These are phyloP conservation scores for Laticauda colubrina DNA, from an alignment of 2,113 vertebrate genomes.

Conservation along the genomic window DNA sequence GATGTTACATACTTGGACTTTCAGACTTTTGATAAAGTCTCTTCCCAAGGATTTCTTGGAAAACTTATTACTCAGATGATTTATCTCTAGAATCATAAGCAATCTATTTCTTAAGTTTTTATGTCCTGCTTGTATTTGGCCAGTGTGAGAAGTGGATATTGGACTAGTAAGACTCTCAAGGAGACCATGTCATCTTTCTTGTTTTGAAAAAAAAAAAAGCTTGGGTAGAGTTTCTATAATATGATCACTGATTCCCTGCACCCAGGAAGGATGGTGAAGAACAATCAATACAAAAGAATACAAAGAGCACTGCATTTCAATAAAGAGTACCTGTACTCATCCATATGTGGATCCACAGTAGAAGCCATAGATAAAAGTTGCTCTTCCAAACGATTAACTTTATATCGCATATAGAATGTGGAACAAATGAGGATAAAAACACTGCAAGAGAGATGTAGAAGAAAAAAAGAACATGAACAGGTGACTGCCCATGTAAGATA, in stretches of 20 bases:
- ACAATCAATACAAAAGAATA: background rate
- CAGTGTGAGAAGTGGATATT: background rate
- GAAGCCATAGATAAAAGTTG: conserved; percentile 75
- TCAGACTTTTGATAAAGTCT: background rate
- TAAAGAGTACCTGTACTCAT: conserved; percentile 73
- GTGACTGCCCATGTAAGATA: background rate
- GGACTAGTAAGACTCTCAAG: background rate
- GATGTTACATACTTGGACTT: background rate
- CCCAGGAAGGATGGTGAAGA: background rate
- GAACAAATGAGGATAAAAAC: conserved; percentile 85
- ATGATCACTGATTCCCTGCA: background rate
- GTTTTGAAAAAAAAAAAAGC: background rate
- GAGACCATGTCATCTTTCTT: background rate
- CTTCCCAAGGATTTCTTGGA: background rate
- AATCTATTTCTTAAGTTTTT: background rate
- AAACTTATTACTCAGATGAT: background rate
- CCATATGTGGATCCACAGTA: conserved; percentile 67
- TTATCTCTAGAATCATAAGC: background rate
- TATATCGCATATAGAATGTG: conserved; percentile 88
- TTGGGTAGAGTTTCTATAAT: background rate
- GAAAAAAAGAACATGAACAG: background rate
- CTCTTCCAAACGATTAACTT: conserved; percentile 84
- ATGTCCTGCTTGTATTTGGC: background rate
- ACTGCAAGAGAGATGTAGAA: conserved; percentile 61
- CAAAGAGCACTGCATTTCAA: background rate